Evolutionary conservation across 2,113 vertebrate genomes (phyloP).

Genomic region (Hippocampus barbouri): DNA sequence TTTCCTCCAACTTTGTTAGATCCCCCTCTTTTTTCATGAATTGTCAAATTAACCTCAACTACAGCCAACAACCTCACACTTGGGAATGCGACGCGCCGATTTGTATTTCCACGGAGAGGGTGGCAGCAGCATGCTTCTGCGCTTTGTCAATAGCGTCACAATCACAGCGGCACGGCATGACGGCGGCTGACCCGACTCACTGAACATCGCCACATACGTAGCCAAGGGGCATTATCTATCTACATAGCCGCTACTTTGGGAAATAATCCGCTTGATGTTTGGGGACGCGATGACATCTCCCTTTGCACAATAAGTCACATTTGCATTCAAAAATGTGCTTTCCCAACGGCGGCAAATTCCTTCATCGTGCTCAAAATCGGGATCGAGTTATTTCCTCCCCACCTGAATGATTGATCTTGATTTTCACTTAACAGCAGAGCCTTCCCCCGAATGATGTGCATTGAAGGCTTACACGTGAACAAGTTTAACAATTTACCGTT

Average conservation of each 20-base stretch:
- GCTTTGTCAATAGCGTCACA: neutral
- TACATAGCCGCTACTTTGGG: too few species aligned
- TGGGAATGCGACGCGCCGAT: neutral
- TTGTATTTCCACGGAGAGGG: neutral
- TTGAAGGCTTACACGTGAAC: neutral
- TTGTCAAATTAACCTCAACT: neutral
- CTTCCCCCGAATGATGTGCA: neutral
- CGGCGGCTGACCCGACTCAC: too few species aligned
- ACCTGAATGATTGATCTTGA: neutral
- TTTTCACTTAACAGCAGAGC: neutral
- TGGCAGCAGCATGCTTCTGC: too few species aligned
- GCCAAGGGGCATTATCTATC: too few species aligned
- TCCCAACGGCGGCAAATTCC: neutral
- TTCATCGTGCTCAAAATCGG: neutral
- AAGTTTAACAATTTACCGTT: neutral
- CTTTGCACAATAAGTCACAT: neutral
- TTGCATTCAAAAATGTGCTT: neutral
- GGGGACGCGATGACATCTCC: neutral
- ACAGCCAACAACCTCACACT: neutral
- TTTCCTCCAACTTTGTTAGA: neutral
- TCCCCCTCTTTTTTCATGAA: neutral
- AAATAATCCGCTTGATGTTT: too few species aligned
- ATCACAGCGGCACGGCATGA: neutral
- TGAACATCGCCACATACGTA: too few species aligned
- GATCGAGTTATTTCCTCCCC: neutral